Conservation (phyloP, 2,888 invertebrate species). For the Parapristionchus giblindavisi region DNA sequence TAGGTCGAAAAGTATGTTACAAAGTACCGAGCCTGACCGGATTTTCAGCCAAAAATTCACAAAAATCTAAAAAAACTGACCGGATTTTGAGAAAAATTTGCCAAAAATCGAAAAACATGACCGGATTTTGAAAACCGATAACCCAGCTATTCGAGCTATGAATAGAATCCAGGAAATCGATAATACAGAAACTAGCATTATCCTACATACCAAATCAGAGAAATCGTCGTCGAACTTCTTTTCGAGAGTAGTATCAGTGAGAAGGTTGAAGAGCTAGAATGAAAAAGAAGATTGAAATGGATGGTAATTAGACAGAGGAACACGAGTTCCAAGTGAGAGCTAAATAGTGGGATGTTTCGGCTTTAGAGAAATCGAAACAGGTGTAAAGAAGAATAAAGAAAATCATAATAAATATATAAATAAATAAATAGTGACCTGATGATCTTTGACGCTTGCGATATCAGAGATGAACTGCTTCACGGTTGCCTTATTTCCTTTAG, state of each 20-base stretch:
- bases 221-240: constrained; percentile 53
- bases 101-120: no score
- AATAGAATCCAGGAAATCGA: background rate
- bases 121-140: no score
- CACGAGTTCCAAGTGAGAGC: background rate
- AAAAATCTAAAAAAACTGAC: no score
- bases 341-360: background rate
- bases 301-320: background rate
- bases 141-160: background rate
- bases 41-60: no score
- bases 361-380: background rate
- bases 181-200: background rate
- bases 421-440: constrained; percentile 40
- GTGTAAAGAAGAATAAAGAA: background rate
- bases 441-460: constrained; percentile 44
- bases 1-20: background rate
- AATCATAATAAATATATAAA: background rate
- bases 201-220: constrained; percentile 32
- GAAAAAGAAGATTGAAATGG: background rate
- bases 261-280: constrained; percentile 43
- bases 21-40: no score
- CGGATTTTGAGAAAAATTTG: no score
- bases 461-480: constrained; percentile 44
- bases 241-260: constrained; percentile 6
- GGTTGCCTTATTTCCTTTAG: constrained; percentile 41